These are phyloP conservation scores for Camponotus pennsylvanicus DNA, from an alignment of 1,140 invertebrate genomes.

Conservation along the genomic window DNA sequence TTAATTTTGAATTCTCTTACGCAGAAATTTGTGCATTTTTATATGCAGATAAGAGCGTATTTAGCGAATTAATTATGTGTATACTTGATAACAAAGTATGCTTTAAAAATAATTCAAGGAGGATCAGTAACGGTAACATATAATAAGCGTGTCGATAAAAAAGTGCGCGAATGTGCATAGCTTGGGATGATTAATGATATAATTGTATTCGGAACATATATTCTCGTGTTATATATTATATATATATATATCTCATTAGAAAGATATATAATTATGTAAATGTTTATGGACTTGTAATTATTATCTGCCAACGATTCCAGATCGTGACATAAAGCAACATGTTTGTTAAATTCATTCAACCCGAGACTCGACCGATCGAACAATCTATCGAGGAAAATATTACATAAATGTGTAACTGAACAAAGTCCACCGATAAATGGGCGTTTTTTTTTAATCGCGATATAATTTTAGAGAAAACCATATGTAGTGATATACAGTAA, in stretches of 20 bases:
- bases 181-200: not conserved
- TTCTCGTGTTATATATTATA: not conserved
- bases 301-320: not conserved
- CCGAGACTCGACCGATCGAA: not conserved
- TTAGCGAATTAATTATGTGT: not conserved
- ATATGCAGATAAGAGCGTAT: not conserved
- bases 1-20: not conserved
- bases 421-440: not conserved
- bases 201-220: not conserved
- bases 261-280: slow-evolving; percentile 36
- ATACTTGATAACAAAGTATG: not conserved
- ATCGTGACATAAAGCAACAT: not conserved
- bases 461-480: not conserved
- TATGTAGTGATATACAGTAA: not conserved
- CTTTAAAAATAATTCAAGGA: slow-evolving; percentile 10
- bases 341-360: not conserved
- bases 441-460: too few species aligned
- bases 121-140: not conserved
- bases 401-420: not conserved
- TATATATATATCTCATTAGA: not conserved
- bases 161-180: not conserved
- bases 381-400: not conserved
- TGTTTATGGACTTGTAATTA: slow-evolving; percentile 4
- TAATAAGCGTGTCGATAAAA: not conserved
- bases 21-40: slow-evolving; percentile 9